phyloP scores from a whole-genome alignment of 2,797 vertebrate species.

The Periophthalmus magnuspinnatus region DNA sequence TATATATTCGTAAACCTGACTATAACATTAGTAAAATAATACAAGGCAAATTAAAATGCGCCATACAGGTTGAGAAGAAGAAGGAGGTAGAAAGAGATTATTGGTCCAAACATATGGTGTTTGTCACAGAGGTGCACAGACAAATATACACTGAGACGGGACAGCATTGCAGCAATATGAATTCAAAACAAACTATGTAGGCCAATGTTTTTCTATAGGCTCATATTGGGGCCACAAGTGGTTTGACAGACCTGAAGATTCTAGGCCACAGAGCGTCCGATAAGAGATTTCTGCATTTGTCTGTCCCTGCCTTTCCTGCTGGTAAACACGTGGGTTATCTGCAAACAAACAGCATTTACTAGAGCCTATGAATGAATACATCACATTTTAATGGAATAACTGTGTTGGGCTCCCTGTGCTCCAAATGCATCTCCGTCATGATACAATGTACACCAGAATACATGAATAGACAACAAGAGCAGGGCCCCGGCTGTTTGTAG shows the following conservation, averaged over 20 bases:
- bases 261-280: slow-evolving; percentile 38
- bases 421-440: slow-evolving; percentile 61
- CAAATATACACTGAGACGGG: slow-evolving; percentile 38
- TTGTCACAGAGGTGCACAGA: slow-evolving; percentile 32
- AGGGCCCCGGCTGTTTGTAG: slow-evolving; percentile 65
- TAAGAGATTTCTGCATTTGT: slow-evolving; percentile 66
- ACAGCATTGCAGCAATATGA: slow-evolving; percentile 7
- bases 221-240: slow-evolving; percentile 35
- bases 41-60: not conserved
- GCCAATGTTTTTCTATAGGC: slow-evolving; percentile 10
- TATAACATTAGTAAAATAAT: not conserved
- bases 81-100: slow-evolving; percentile 16
- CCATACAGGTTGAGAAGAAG: not conserved
- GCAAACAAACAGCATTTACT: slow-evolving; percentile 78
- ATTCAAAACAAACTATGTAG: slow-evolving; percentile 3
- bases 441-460: slow-evolving; percentile 79
- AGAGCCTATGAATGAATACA: slow-evolving; percentile 73
- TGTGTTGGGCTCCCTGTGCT: slow-evolving; percentile 50
- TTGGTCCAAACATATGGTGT: slow-evolving; percentile 46
- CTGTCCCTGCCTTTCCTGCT: slow-evolving; percentile 20
- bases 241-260: slow-evolving; percentile 52
- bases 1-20: not conserved
- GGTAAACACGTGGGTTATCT: slow-evolving; percentile 72
- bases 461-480: slow-evolving; percentile 79
- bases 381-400: slow-evolving; percentile 76